phyloP scores from a whole-genome alignment of 2,888 invertebrate genomes.

The Hemistola chrysoprasaria region DNA sequence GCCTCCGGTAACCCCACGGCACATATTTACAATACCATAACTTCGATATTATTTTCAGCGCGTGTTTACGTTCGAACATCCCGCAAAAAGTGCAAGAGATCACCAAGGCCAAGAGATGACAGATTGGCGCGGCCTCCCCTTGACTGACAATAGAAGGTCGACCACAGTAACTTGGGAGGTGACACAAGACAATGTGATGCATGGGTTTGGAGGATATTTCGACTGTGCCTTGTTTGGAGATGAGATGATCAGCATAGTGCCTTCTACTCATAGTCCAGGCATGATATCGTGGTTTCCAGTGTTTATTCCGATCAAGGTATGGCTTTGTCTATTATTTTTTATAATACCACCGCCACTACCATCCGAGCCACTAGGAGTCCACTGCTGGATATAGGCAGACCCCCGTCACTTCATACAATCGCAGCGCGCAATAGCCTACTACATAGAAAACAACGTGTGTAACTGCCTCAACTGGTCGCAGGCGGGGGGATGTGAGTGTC shows the following conservation, averaged over 20 bases:
- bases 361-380: no score
- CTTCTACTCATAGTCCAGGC: constrained; percentile 92
- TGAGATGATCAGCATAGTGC: constrained; percentile 93
- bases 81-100: constrained; percentile 86
- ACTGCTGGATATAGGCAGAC: no score
- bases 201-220: constrained; percentile 98
- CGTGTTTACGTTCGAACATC: constrained; percentile 95
- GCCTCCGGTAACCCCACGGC: no score
- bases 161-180: constrained; percentile 86
- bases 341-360: no score
- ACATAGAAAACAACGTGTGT: no score
- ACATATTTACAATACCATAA: no score
- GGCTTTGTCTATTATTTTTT: constrained; percentile 10
- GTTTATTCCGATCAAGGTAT: constrained; percentile 93
- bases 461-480: no score
- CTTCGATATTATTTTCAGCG: no score
- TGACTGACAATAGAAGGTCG: constrained; percentile 90
- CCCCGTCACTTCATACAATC: no score
- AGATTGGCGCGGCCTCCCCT: constrained; percentile 85
- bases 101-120: constrained; percentile 86
- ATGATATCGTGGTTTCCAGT: constrained; percentile 99
- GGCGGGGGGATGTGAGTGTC: no score
- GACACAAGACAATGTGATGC: constrained; percentile 89
- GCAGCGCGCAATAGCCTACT: no score
- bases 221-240: constrained; percentile 93